Conservation (phyloP, 2,888 invertebrate genomes). For the Chouioia cunea region DNA sequence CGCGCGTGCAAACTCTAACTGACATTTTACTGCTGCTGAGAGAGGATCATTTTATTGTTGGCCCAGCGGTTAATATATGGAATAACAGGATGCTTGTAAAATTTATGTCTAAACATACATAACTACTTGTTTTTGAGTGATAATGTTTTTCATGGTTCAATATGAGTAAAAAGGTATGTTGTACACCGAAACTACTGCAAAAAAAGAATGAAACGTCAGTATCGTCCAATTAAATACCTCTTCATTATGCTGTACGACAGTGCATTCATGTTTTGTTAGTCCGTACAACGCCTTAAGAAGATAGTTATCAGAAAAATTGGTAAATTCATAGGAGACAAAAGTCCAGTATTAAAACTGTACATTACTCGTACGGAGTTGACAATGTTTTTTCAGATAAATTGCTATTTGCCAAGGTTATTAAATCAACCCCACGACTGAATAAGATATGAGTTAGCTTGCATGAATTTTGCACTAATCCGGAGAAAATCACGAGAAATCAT, state of each 20-base stretch:
- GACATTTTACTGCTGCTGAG: conserved; percentile 29
- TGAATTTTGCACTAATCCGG: too few relatives aligned
- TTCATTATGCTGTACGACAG: background rate
- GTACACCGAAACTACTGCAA: background rate
- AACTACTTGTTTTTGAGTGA: conserved; percentile 14
- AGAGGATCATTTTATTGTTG: conserved; percentile 38
- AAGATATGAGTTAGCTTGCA: too few relatives aligned
- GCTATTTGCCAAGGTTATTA: background rate
- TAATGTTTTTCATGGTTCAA: background rate
- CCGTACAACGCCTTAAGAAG: conserved; percentile 39
- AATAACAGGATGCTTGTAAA: conserved; percentile 26
- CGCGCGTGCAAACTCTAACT: conserved; percentile 32
- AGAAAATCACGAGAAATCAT: too few relatives aligned
- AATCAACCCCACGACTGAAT: background rate
- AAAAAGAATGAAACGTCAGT: background rate
- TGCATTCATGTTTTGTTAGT: conserved; percentile 40
- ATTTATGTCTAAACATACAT: conserved; percentile 30
- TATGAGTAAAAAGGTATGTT: background rate
- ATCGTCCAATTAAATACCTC: background rate
- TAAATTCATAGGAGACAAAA: conserved; percentile 43
- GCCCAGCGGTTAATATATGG: background rate
- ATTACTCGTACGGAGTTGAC: conserved; percentile 14
- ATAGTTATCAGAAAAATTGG: conserved; percentile 2
- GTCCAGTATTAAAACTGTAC: conserved; percentile 23
- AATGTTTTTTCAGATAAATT: conserved; percentile 8